Evolutionary conservation across 2,797 vertebrate genomes (phyloP).

Genomic region (Glossophaga mutica): DNA sequence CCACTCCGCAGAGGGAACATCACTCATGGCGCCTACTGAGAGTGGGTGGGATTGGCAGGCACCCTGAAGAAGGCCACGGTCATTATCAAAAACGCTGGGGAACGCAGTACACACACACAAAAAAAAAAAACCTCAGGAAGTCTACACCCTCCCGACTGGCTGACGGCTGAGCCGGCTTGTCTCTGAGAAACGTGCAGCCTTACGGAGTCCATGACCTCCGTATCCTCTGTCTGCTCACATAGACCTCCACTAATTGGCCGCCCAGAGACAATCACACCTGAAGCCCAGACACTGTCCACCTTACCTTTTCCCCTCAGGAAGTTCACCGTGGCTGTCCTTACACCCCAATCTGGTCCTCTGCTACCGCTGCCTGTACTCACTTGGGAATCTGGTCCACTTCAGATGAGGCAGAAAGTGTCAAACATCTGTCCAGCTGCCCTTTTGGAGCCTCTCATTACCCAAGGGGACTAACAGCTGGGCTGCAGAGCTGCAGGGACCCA

Average conservation of each 20-base stretch:
- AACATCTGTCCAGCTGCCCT: not conserved
- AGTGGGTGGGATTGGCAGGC: not conserved
- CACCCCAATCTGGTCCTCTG: not conserved
- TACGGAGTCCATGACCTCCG: not conserved
- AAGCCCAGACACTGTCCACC: not conserved
- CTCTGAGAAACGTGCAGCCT: not conserved
- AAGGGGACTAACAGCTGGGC: not conserved
- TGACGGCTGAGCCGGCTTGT: not conserved
- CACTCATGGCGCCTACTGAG: not conserved
- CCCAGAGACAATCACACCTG: not conserved
- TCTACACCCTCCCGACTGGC: not conserved
- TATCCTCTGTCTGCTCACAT: not conserved
- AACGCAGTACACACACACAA: not conserved
- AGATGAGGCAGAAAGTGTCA: not conserved
- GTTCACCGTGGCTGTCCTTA: not conserved
- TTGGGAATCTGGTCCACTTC: not conserved
- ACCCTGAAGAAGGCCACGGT: not conserved
- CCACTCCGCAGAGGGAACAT: not conserved
- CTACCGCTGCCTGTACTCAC: no score
- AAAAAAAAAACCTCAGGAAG: not conserved
- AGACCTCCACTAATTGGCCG: not conserved
- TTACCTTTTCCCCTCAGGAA: not conserved
- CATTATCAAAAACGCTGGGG: not conserved
- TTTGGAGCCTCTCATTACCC: not conserved
- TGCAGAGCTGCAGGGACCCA: no score